Evolutionary conservation across 2,113 vertebrate genomes (phyloP).

Genomic region (Polyodon spathula): DNA sequence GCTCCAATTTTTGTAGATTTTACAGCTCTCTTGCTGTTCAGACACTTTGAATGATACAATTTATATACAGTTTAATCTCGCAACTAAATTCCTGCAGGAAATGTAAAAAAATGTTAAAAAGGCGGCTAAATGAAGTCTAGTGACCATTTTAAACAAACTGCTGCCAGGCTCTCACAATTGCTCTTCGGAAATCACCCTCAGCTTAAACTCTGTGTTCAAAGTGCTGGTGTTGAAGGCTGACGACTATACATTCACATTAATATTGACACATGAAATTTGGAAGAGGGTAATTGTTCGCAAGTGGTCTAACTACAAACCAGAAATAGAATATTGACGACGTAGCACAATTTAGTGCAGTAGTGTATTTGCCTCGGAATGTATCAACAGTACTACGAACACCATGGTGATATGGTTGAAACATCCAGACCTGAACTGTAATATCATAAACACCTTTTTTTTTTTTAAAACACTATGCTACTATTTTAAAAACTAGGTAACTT

Average conservation of each 20-base stretch:
- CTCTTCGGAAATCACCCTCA: constrained; percentile 24
- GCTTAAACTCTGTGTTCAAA: constrained; percentile 24
- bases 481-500: too few relatives aligned
- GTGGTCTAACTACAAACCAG: not conserved
- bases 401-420: too few relatives aligned
- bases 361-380: too few relatives aligned
- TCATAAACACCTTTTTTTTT: too few relatives aligned
- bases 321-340: constrained; percentile 3
- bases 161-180: constrained; percentile 23
- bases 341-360: constrained; percentile 7
- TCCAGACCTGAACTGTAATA: too few relatives aligned
- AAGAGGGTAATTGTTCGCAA: constrained; percentile 10
- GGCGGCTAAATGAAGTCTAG: constrained; percentile 17
- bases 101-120: not conserved
- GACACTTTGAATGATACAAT: too few relatives aligned
- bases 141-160: constrained; percentile 30
- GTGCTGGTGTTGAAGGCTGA: constrained; percentile 5
- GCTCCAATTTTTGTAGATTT: too few relatives aligned
- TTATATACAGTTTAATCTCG: too few relatives aligned
- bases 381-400: too few relatives aligned
- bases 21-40: too few relatives aligned
- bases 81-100: not conserved
- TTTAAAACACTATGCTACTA: too few relatives aligned
- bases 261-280: constrained; percentile 23
- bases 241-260: constrained; percentile 10